Base-by-base conservation (phyloP, 1,140 invertebrate species). In the Tachypleus tridentatus region DNA sequence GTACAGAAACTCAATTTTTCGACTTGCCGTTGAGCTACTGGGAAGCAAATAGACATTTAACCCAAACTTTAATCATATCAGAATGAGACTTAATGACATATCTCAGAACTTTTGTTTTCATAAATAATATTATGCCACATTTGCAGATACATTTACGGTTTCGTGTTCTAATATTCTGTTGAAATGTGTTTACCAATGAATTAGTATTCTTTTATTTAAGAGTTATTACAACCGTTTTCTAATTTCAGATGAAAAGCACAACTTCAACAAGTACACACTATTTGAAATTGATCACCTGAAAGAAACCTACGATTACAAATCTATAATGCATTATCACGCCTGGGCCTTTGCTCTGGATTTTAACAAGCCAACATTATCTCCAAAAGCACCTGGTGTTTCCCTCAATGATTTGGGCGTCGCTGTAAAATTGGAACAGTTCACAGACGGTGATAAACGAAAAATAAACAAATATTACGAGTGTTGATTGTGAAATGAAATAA, bases 271-370 rank as follows among this genome's bases (percentile, higher is more conserved):
- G 50, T 66, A 57, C 57, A 60, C 59, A 6, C 51, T 59, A 66
- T 9, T 50, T 7, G 56, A 54, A 5, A 62, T 68, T 11, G 50
- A 59, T 10, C 11, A 48, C 7, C 51, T 67, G 63, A 63, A 57
- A n/a, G 69, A 61, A 54, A 63, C 58, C 6, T 69, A 69, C 64
- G 68, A 69, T 49, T 57, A 62, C 52, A 57, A 51, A 47, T 70
- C 68, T 0, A 53, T 69, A 6, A 69, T 69, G 68, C 68, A 69
- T 51, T 69, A 69, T 54, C 59, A 57, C 3, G 49, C 58, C n/a
- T 60, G 67, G 51, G 53, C 63, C 48, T 69, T 69, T 52, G 68
- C 67, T 9, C 11, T 51, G 48, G 50, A 66, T 49, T 9, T 9
- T 29, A 49, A 7, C 53, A 54, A 54, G n/a, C 53, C 53, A 7